Evolutionary conservation across 1,140 invertebrate genomes (phyloP).

Genomic region (Pseudachorutes palmiensis): DNA sequence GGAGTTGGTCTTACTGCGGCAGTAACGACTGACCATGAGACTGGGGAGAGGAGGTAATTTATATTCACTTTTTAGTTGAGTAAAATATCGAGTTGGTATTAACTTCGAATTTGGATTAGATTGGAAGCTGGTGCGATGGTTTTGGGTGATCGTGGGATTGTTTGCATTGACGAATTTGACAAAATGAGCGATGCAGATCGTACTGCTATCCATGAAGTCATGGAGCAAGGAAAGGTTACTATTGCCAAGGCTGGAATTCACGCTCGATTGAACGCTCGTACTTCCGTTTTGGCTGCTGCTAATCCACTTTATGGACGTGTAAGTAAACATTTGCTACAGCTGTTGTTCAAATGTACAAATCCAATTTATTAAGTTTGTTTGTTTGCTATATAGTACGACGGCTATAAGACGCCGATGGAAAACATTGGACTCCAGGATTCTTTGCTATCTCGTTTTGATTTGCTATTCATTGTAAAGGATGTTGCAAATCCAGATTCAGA

Average conservation of each 20-base stretch:
- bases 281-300: conserved; percentile 94
- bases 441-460: conserved; percentile 94
- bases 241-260: conserved; percentile 99
- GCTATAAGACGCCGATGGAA: conserved; percentile 99
- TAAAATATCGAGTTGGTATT: too few species aligned
- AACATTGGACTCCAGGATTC: conserved; percentile 99
- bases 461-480: conserved; percentile 95
- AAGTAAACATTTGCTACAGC: conserved; percentile 38
- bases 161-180: conserved; percentile 99
- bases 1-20: conserved; percentile 98
- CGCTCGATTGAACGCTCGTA: conserved; percentile 92
- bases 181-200: conserved; percentile 99
- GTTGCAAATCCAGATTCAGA: conserved; percentile 83
- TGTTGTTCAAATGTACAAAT: neutral
- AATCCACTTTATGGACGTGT: conserved; percentile 99
- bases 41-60: conserved; percentile 66
- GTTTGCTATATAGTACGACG: conserved; percentile 74
- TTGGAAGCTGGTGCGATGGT: conserved; percentile 99
- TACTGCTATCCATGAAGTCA: conserved; percentile 98
- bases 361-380: too few species aligned
- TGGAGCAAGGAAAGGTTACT: conserved; percentile 89
- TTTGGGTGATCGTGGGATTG: conserved; percentile 92
- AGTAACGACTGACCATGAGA: conserved; percentile 91
- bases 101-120: too few species aligned
- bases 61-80: conserved; percentile 1